Percentiles rank a stretch among this genome's conserved stretches.
Evolutionary conservation across 2,888 invertebrate genomes (phyloP).

Genomic region (Watsonalla binaria): DNA sequence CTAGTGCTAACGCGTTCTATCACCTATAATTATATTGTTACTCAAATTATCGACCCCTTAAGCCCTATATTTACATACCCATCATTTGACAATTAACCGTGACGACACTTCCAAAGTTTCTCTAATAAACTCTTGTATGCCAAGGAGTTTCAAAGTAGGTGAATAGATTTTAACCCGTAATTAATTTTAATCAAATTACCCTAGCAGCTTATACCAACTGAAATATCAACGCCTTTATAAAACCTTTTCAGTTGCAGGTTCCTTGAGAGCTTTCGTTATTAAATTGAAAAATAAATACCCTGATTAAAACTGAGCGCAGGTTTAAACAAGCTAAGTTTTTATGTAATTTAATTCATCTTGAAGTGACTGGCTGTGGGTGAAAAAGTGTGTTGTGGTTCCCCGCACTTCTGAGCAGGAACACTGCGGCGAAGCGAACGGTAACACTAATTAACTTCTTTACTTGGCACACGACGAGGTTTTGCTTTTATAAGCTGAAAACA

Average conservation of each 20-base stretch:
- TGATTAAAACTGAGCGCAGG: slow-evolving; percentile 16
- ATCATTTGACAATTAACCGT: too few relatives aligned
- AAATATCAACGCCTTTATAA: slow-evolving; percentile 1
- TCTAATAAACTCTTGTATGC: too few relatives aligned
- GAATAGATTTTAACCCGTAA: too few relatives aligned
- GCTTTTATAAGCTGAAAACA: slow-evolving; percentile 24
- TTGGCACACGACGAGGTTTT: neutral
- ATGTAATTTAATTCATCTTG: slow-evolving; percentile 41
- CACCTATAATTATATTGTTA: too few relatives aligned
- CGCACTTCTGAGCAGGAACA: slow-evolving; percentile 11
- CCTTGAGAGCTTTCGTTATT: slow-evolving; percentile 7
- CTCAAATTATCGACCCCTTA: too few relatives aligned
- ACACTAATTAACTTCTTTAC: slow-evolving; percentile 34
- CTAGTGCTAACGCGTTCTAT: too few relatives aligned
- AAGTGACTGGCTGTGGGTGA: slow-evolving; percentile 24
- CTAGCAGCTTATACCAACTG: neutral
- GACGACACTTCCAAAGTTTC: too few relatives aligned
- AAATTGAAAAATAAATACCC: slow-evolving; percentile 12
- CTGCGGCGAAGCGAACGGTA: slow-evolving; percentile 17
- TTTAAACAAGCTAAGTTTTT: slow-evolving; percentile 20
- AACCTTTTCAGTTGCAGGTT: slow-evolving; percentile 1
- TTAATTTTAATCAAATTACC: too few relatives aligned
- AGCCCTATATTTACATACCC: too few relatives aligned
- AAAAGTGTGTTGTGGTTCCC: slow-evolving; percentile 21
- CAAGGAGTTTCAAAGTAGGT: too few relatives aligned